Conservation (phyloP, 2,888 invertebrate species). For the Physocephala rufipes region DNA sequence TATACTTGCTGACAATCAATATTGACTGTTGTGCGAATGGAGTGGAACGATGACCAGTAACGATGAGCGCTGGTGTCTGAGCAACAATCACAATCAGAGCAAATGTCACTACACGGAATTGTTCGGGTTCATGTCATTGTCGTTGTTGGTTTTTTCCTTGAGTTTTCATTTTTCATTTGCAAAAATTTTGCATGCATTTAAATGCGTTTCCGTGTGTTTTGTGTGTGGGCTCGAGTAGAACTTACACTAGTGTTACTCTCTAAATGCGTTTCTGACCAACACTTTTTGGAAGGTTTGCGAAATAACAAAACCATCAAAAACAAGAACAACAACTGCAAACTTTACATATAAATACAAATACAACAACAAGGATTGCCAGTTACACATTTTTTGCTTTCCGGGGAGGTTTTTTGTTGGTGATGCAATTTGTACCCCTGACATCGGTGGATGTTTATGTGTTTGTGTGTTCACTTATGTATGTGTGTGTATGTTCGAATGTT, state of each 20-base stretch:
- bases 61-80: conserved; percentile 1
- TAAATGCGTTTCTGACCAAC: conserved; percentile 16
- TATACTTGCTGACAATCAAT: neutral
- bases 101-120: conserved; percentile 31
- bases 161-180: conserved; percentile 6
- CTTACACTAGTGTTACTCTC: neutral
- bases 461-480: too few relatives aligned
- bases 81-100: conserved; percentile 15
- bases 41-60: neutral
- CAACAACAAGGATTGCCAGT: too few relatives aligned
- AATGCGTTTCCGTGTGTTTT: neutral
- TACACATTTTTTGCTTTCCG: too few relatives aligned
- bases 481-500: neutral
- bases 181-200: neutral
- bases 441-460: neutral
- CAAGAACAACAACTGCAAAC: conserved; percentile 2
- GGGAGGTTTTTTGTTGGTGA: too few relatives aligned
- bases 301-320: neutral
- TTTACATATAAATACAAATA: neutral
- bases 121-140: conserved; percentile 10
- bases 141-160: conserved; percentile 7
- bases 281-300: conserved; percentile 19
- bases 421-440: neutral
- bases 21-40: conserved; percentile 6
- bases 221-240: neutral